phyloP scores from a whole-genome alignment of 1,140 invertebrate genomes.

The Apis florea region DNA sequence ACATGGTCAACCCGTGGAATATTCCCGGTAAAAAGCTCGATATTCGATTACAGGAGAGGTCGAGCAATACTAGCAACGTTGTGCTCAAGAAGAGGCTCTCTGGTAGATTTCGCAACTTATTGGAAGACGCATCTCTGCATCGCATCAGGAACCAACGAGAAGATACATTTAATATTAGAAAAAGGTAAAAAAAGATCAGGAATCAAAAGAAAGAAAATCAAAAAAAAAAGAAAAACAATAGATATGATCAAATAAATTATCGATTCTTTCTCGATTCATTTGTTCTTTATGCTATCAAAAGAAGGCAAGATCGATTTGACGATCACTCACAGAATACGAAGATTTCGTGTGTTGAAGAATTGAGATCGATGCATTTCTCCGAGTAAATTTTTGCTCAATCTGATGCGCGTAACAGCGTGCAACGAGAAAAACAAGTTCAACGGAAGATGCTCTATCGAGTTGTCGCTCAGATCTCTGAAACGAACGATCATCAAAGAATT shows the following conservation, averaged over 20 bases:
- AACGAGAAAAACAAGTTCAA: constrained; percentile 87
- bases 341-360: constrained; percentile 84
- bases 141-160: not conserved
- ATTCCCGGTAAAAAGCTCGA: constrained; percentile 69
- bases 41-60: constrained; percentile 80
- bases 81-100: constrained; percentile 76
- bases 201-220: no score
- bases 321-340: constrained; percentile 83
- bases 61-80: constrained; percentile 74
- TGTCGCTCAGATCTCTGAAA: constrained; percentile 88
- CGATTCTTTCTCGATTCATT: not conserved
- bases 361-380: constrained; percentile 85
- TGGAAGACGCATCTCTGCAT: constrained; percentile 86
- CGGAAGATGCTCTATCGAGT: constrained; percentile 88
- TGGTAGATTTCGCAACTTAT: constrained; percentile 84
- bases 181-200: not conserved
- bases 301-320: not conserved
- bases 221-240: not conserved
- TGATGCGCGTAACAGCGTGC: constrained; percentile 85
- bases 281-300: not conserved
- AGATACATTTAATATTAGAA: not conserved
- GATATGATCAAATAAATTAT: not conserved
- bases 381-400: constrained; percentile 87
- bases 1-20: constrained; percentile 73
- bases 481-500: not conserved